Conservation (phyloP, 2,888 invertebrate species). For the Dysmachus trigonus region DNA sequence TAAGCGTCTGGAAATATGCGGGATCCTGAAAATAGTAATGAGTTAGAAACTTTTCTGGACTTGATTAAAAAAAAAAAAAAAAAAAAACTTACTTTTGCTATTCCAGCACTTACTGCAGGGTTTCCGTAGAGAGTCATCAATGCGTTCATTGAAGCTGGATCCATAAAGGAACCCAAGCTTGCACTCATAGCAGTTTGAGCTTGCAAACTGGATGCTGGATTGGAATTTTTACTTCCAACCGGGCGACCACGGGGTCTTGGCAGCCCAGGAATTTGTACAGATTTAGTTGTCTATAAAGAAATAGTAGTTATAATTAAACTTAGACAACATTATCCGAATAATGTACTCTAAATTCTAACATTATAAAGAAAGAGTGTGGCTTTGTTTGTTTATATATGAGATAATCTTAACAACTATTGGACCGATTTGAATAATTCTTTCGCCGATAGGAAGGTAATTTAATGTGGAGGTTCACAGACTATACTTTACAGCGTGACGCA, state of each 20-base stretch:
- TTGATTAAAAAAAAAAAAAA: no score
- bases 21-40: conserved; percentile 49
- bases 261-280: conserved; percentile 54
- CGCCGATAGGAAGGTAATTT: no score
- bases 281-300: conserved; percentile 51
- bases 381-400: no score
- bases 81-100: conserved; percentile 49
- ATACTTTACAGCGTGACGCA: no score
- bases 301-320: not conserved
- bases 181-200: conserved; percentile 48
- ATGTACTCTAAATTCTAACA: no score
- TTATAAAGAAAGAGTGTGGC: no score
- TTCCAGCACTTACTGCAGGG: conserved; percentile 47
- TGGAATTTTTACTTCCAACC: conserved; percentile 52
- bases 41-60: not conserved
- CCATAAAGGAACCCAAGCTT: conserved; percentile 42
- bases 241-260: conserved; percentile 53
- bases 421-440: no score
- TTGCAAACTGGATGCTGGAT: conserved; percentile 46
- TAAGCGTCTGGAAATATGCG: conserved; percentile 51
- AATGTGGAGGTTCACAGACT: no score
- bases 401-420: no score
- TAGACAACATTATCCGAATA: no score
- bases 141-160: conserved; percentile 49
- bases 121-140: conserved; percentile 52